Percentiles rank a stretch among this genome's conserved stretches.
These are phyloP conservation scores for Crotalus viridis DNA, from an alignment of 2,113 vertebrate species.

Conservation along the genomic window DNA sequence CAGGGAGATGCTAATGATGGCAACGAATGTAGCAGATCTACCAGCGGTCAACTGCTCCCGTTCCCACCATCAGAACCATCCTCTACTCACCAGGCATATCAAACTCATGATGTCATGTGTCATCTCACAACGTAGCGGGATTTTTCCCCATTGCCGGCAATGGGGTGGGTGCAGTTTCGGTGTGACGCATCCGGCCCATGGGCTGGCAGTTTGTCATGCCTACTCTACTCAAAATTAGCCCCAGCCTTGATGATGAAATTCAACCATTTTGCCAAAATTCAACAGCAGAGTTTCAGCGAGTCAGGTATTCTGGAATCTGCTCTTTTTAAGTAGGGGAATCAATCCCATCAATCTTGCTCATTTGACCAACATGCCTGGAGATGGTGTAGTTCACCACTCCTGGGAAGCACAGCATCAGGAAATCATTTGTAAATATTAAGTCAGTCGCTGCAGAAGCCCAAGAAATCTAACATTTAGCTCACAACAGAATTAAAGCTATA, in stretches of 20 bases:
- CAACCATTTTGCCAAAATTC: not conserved
- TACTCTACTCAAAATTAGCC: not conserved
- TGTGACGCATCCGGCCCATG: too few relatives aligned
- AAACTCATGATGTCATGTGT: too few relatives aligned
- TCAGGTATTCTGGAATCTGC: not conserved
- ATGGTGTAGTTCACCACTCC: not conserved
- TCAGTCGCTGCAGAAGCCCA: not conserved
- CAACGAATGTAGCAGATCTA: not conserved
- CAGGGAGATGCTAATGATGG: not conserved
- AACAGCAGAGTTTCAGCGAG: not conserved
- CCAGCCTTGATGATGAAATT: not conserved
- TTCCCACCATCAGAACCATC: not conserved
- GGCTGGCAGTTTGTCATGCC: too few relatives aligned
- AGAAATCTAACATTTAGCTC: not conserved
- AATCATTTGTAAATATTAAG: not conserved
- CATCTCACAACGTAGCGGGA: accelerated
- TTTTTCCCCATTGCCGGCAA: too few relatives aligned
- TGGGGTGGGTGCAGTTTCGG: too few relatives aligned
- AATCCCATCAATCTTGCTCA: not conserved
- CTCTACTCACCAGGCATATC: not conserved
- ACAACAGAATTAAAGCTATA: not conserved
- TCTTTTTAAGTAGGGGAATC: not conserved
- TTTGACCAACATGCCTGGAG: not conserved
- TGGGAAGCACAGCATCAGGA: not conserved
- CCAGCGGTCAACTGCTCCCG: not conserved